Base-by-base conservation (phyloP, 1,140 invertebrate genomes). In the Bombus waltoni region DNA sequence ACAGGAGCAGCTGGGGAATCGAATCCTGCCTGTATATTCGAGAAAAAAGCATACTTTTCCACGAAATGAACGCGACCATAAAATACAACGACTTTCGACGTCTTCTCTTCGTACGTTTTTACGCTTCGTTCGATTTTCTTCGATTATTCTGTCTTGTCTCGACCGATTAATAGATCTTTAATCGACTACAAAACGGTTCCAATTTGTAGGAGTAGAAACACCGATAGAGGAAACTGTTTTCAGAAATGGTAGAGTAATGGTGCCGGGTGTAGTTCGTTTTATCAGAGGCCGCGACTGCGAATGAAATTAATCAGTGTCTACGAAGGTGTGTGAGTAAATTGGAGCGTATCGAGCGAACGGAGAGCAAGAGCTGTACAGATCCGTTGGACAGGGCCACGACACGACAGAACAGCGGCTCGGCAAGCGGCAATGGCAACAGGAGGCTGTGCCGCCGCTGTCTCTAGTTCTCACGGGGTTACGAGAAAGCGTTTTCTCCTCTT, bases 401-500 rank as follows among this genome's bases (percentile, higher is more conserved):
- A 81, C 82, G 88, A 87, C 74, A 6, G 57, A 82, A 68, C 81
- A 79, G 62, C 86, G 76, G 40, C 75, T 44, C 35, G 62, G 65
- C 77, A 53, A 77, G 35, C 81, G 62, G 85, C 73, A 88, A 83
- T 81, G 76, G 78, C 89, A 86, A 85, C 66, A 73, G 83, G 57
- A 88, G 74, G 81, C 77, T 70, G 81, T 75, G 72, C 83, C 82
- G 57, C 38, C 72, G 89, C 82, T 92, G 89, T 90, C 92, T 90
- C 89, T 85, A 89, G 92, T 93, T 93, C 92, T 93, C 92, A 93
- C 92, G 92, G 89, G 92, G 92, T 92, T 93, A 92, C 92, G 90
- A 92, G 92, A 93, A 93, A 93, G 92, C 90, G 88, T 92, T 81
- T 78, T 78, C 83, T 38, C 70, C 62, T 85, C 72, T 85, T 78